Base-by-base conservation (phyloP, 2,888 invertebrate species). In the Conistra vaccinii region DNA sequence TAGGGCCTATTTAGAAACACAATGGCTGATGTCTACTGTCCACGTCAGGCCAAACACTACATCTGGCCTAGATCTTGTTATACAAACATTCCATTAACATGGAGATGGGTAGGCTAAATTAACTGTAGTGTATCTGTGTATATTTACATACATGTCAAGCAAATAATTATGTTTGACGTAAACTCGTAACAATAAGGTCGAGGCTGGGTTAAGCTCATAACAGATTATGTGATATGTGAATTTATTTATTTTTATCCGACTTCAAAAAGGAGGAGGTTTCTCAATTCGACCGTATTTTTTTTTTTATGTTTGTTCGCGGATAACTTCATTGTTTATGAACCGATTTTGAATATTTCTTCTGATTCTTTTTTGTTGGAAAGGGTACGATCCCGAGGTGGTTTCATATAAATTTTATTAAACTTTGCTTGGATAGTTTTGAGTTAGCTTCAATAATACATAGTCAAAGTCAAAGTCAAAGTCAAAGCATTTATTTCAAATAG, bases 41-140 rank as follows among this genome's bases (percentile, higher is more conserved):
- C 80, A 68, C 58, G 62, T 61, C 71, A 83, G 75, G 48, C 60
- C 66, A 35, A 35, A 5, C 35, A 80, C 77, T 76, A 35, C 55
- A 60, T 76, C 63, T 85, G 69, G 69, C 63, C 78, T 63, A 78
- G 67, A 75, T 84, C 67, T 81, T 77, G 48, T 58, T 69, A 14
- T 53, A 69, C 73, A 74, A 81, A 83, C 68, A 84, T 75, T 74
- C 57, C 72, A 73, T 81, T 78, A 84, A 42, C 78, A 66, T 61
- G 57, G 45, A 72, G 73, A 76, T 53, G 57, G 68, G 51, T 39
- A 68, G 35, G 14, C 61, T 53, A 55, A 68, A 80, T 77, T 53
- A 57, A 39, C 62, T 68, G 23, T 60, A 35, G 42, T 42, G 48
- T 76, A 60, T 65, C 42, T 76, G 23, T 65, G 26, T 65, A 35